phyloP scores from a whole-genome alignment of 2,113 vertebrate species.

The Brachyhypopomus gauderio region DNA sequence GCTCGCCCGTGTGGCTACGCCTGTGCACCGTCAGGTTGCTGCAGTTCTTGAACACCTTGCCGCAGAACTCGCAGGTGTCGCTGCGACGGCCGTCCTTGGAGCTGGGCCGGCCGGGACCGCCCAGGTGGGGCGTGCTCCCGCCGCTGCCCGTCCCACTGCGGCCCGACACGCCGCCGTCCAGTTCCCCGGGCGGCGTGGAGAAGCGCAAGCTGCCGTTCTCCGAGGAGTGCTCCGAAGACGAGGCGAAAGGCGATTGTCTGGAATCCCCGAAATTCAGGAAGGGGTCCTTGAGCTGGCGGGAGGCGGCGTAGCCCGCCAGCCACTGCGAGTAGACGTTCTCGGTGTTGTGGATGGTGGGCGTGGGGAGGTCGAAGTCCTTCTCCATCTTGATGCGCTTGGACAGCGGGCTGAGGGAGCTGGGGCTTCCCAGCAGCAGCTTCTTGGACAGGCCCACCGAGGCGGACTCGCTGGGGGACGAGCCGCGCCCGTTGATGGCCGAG shows the following conservation, averaged over 20 bases:
- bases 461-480: constrained; percentile 93
- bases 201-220: constrained; percentile 99
- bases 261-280: constrained; percentile 98
- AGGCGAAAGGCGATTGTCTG: constrained; percentile 99
- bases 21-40: constrained; percentile 99
- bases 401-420: constrained; percentile 96
- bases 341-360: constrained; percentile 94
- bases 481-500: constrained; percentile 87
- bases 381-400: constrained; percentile 99
- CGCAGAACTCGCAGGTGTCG: constrained; percentile 99
- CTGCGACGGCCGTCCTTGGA: constrained; percentile 98
- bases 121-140: constrained; percentile 97
- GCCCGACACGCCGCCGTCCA: constrained; percentile 95
- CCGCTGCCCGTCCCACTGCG: constrained; percentile 97
- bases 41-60: constrained; percentile 99
- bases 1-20: constrained; percentile 99
- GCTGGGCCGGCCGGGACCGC: constrained; percentile 91
- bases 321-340: constrained; percentile 99
- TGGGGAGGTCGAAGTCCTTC: constrained; percentile 97
- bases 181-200: constrained; percentile 96
- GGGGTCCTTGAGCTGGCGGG: constrained; percentile 98
- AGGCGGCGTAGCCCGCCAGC: constrained; percentile 96
- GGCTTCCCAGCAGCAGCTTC: constrained; percentile 97
- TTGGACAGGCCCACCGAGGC: constrained; percentile 94
- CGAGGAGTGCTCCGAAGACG: constrained; percentile 97